phyloP scores from a whole-genome alignment of 2,113 vertebrate species.

The Anolis sagrei region DNA sequence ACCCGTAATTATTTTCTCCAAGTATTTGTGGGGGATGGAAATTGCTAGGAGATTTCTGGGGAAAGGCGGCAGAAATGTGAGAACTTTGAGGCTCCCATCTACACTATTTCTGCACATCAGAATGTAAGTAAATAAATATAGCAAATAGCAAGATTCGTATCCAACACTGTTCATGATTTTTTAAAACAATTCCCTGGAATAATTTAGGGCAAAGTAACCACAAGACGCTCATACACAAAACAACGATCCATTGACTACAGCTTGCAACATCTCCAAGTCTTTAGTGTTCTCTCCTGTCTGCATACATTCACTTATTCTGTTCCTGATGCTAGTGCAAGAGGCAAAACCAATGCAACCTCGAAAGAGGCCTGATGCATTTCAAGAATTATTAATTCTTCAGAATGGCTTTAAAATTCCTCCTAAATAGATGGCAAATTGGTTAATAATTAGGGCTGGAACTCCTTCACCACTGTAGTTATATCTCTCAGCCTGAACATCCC shows the following conservation, averaged over 20 bases:
- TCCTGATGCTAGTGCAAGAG: neutral
- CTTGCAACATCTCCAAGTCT: neutral
- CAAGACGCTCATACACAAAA: neutral
- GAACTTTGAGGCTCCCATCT: neutral
- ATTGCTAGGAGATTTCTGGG: neutral
- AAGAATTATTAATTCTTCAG: conserved; percentile 14
- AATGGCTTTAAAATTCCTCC: conserved; percentile 54
- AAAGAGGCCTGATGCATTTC: conserved; percentile 17
- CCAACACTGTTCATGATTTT: neutral
- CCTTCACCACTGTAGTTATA: too few relatives aligned
- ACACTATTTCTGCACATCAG: neutral
- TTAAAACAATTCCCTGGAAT: neutral
- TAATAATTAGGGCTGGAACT: neutral
- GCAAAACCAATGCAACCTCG: conserved; percentile 6
- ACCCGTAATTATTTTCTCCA: conserved; percentile 78
- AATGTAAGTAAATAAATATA: neutral
- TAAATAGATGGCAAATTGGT: conserved; percentile 41
- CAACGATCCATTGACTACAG: neutral
- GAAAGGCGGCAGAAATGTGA: neutral
- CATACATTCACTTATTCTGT: neutral
- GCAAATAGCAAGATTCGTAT: neutral
- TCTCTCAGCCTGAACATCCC: too few relatives aligned
- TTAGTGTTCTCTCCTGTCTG: neutral
- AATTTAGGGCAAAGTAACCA: neutral
- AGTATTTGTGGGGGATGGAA: conserved; percentile 74